These are phyloP conservation scores for Helleia helle DNA, from an alignment of 2,888 invertebrate species.

Conservation along the genomic window DNA sequence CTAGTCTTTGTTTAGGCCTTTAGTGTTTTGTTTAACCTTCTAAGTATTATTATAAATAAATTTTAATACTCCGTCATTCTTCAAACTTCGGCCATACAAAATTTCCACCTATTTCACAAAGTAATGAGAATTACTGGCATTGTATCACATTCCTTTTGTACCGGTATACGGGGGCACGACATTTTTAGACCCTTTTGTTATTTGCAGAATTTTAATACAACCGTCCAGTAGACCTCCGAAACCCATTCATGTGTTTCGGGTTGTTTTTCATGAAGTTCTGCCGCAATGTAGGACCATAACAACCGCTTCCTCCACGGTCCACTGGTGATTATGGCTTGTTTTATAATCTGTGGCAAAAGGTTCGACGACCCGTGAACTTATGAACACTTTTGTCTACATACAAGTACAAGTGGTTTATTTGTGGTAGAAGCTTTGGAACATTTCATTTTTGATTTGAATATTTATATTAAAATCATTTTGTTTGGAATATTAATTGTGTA, in stretches of 20 bases:
- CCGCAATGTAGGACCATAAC: neutral
- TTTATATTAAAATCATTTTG: no score
- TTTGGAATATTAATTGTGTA: no score
- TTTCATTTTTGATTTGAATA: neutral
- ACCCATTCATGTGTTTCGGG: slow-evolving; percentile 22
- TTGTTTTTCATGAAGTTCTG: slow-evolving; percentile 19
- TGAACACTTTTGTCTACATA: neutral
- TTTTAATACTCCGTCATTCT: no score
- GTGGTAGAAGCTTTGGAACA: neutral
- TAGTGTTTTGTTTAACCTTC: no score
- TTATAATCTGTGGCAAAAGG: neutral
- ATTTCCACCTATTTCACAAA: slow-evolving; percentile 36
- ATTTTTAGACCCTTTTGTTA: slow-evolving; percentile 52
- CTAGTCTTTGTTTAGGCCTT: no score
- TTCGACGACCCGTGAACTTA: neutral
- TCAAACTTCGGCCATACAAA: slow-evolving; percentile 4
- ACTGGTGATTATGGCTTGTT: neutral
- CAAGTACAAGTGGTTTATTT: neutral
- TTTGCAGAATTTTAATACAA: slow-evolving; percentile 69
- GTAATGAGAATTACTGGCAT: slow-evolving; percentile 64
- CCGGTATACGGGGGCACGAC: slow-evolving; percentile 50
- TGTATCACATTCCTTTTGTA: slow-evolving; percentile 64
- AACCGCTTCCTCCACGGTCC: neutral
- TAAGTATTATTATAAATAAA: no score
- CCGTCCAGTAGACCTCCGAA: slow-evolving; percentile 29